Evolutionary conservation across 2,113 vertebrate species (phyloP), one percentile per base, ranked within the genome.

Genomic region (Nibea coibor): DNA sequence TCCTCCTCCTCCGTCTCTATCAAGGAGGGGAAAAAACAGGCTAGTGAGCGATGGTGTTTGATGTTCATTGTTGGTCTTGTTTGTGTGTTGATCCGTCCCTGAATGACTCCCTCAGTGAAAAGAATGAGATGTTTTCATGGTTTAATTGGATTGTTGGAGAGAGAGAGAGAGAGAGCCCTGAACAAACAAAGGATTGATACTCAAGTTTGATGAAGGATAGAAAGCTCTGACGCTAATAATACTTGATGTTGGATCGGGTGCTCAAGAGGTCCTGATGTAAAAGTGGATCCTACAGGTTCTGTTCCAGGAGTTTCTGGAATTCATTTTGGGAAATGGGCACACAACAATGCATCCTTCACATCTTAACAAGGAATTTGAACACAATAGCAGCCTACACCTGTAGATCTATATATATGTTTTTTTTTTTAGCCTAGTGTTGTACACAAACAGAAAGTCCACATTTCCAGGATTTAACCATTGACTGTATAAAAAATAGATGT

Each of bases 71-170:
- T 78, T 82, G 62, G 68, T 75, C 64, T 53, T 73, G 82, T 85
- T 85, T 83, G 71, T 80, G 76, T 78, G 75, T 85, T 69, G 75
- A 69, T 81, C 69, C 14, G 2, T 35, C 70, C 31, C 54, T 75
- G 65, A 86, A 76, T 54, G 72, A 72, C 42, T 82, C 84, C 73
- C 65, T 42, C 16, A 22, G 78, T 62, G 72, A 19, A 43, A 74
- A 42, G 64, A 79, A 75, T 67, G 76, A 75, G 57, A 65, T 54
- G 47, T 56, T 85, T 73, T 64, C 63, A 65, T 31, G 51, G 15
- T 75, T 86, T 88, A 86, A 84, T 72, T 85, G 75, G 74, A 87
- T 58, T 76, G 69, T 82, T 83, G 67, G 28, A 8, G 12, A 26
- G 9, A 47, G 24, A 61, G 26, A 48, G 24, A 61, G 26, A 48